Evolutionary conservation across 2,888 invertebrate genomes (phyloP).

Genomic region (Volucella bombylans): DNA sequence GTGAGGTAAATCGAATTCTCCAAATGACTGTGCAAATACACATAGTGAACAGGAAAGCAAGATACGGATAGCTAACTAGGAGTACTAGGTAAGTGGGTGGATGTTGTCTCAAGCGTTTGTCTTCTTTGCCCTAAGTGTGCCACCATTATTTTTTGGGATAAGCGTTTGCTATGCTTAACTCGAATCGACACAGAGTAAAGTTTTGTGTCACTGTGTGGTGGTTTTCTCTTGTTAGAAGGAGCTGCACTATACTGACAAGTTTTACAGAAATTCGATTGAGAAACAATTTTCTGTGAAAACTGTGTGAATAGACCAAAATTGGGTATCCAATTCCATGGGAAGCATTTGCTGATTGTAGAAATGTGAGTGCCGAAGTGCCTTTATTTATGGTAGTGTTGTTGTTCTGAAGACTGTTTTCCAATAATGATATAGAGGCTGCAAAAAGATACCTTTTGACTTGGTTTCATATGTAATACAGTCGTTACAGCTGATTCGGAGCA

Average conservation of each 20-base stretch:
- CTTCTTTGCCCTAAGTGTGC: conserved; percentile 46
- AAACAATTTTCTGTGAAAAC: background rate
- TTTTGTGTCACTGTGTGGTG: conserved; percentile 59
- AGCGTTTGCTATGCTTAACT: conserved; percentile 71
- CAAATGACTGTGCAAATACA: conserved; percentile 72
- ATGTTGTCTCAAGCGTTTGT: conserved; percentile 69
- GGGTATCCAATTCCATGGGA: too few relatives aligned
- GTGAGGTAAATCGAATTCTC: conserved; percentile 46
- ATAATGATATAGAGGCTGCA: too few relatives aligned
- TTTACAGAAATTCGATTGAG: conserved; percentile 15
- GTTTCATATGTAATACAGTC: too few relatives aligned
- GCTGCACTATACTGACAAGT: conserved; percentile 45
- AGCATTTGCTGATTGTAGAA: too few relatives aligned
- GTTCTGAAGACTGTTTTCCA: too few relatives aligned
- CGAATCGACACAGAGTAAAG: conserved; percentile 69
- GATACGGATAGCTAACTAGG: conserved; percentile 50
- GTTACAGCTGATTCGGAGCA: too few relatives aligned
- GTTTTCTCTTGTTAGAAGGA: conserved; percentile 51
- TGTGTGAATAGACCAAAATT: background rate
- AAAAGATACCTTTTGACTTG: too few relatives aligned
- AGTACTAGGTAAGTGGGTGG: conserved; percentile 61
- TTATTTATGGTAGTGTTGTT: too few relatives aligned
- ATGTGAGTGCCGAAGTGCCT: too few relatives aligned
- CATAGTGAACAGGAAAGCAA: conserved; percentile 45
- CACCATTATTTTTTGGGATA: conserved; percentile 67